phyloP scores from a whole-genome alignment of 2,888 invertebrate genomes.

The Trypoxylon attenuatum region DNA sequence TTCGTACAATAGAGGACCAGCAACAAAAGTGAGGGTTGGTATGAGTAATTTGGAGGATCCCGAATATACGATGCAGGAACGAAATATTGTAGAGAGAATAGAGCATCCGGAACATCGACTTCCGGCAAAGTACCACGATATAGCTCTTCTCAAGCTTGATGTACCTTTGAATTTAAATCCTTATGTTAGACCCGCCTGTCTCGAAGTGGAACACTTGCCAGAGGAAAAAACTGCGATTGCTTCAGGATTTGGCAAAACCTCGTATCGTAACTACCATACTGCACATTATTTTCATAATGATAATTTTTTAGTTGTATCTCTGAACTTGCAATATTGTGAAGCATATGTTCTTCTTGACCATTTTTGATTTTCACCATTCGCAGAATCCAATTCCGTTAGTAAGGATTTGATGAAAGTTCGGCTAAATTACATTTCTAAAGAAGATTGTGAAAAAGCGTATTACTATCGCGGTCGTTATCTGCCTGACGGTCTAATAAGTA shows the following conservation, averaged over 20 bases:
- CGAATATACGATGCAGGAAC: slow-evolving; percentile 68
- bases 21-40: slow-evolving; percentile 77
- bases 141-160: slow-evolving; percentile 75
- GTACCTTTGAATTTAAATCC: slow-evolving; percentile 68
- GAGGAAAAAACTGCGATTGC: slow-evolving; percentile 64
- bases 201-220: slow-evolving; percentile 22
- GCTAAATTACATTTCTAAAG: neutral
- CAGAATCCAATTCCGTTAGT: neutral
- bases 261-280: slow-evolving; percentile 57
- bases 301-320: too few species aligned
- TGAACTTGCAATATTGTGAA: too few species aligned
- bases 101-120: slow-evolving; percentile 74
- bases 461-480: slow-evolving; percentile 55
- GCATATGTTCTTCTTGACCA: neutral
- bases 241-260: slow-evolving; percentile 75
- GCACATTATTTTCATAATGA: too few species aligned
- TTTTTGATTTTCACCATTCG: too few species aligned
- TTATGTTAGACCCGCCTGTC: slow-evolving; percentile 75
- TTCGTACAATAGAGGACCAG: slow-evolving; percentile 72
- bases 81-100: slow-evolving; percentile 65
- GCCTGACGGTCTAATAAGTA: slow-evolving; percentile 73
- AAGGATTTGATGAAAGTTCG: neutral
- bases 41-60: slow-evolving; percentile 73
- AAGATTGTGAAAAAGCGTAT: neutral
- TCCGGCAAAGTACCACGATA: slow-evolving; percentile 75